Evolutionary conservation across 1,140 invertebrate genomes (phyloP), one percentile per base, ranked within the genome.

Genomic region (Galleria mellonella): DNA sequence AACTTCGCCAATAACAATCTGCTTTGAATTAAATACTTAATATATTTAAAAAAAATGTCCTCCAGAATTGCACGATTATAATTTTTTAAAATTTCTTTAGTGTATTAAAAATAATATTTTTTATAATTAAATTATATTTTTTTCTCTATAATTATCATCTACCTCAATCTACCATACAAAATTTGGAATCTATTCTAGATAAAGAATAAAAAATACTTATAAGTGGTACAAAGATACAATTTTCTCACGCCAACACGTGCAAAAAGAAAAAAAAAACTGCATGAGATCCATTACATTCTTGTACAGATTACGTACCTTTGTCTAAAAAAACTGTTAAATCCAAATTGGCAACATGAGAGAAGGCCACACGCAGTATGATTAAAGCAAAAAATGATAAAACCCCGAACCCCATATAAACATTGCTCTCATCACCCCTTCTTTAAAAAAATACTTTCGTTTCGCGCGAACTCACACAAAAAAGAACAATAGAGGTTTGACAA

Each of bases 351-450:
- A 43, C 41, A 32, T 23, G 12, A 17, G 35, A 28, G 17, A 23
- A 23, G 37, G 9, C 41, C 41, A 43, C 41, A 43, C 41, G 31
- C 31, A 43, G 10, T 27, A 23, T 15, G 30, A 32, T 32, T 8
- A 31, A 42, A n/a, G 9, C 13, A 42, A 42, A 43, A 43, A 43
- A 31, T 4, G 10, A 32, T 32, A 43, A 43, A 37, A 37, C 17
- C 35, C 9, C 35, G 17, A 38, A 41, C 41, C 41, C 41, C 41
- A 32, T 43, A 23, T 41, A 37, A 37, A 37, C 39, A 41, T 32
- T 13, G 29, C 39, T 29, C 10, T 40, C 32, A 32, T 37, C 35
- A 37, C 35, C 35, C 35, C 35, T 37, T 37, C 14, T 15, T 10
- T 14, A 38, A 38, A 42, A 42, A 42, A 32, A 41, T 31, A 15